phyloP scores from a whole-genome alignment of 2,113 vertebrate species.

The Chrysochloris asiatica region DNA sequence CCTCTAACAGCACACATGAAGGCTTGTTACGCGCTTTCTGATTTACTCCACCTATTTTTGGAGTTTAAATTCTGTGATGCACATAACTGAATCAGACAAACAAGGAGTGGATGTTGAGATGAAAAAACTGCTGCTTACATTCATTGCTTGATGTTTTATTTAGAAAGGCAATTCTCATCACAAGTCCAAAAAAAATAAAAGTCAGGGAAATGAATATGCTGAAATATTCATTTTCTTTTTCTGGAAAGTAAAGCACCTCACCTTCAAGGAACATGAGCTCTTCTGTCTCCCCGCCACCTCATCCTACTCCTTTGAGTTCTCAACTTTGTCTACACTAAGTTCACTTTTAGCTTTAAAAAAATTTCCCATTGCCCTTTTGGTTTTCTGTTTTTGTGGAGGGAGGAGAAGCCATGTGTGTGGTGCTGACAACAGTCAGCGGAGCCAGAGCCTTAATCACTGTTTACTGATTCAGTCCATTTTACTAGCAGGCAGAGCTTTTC shows the following conservation, averaged over 20 bases:
- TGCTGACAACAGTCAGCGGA: conserved; percentile 59
- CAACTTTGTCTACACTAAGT: background rate
- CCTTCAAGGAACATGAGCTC: background rate
- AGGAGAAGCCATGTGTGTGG: background rate
- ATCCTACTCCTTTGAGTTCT: background rate
- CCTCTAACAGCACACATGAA: background rate
- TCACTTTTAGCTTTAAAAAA: background rate
- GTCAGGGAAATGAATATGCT: conserved; percentile 56
- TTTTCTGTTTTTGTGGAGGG: background rate
- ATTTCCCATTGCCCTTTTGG: too few relatives aligned
- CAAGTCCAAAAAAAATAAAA: background rate
- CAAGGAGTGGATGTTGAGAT: conserved; percentile 9
- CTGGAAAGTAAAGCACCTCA: conserved; percentile 20
- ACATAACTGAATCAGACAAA: conserved; percentile 29
- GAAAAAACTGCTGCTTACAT: conserved; percentile 58
- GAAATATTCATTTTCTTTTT: conserved; percentile 54
- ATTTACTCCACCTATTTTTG: conserved; percentile 61
- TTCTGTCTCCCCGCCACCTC: background rate
- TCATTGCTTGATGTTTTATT: conserved; percentile 77
- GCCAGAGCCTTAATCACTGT: conserved; percentile 83
- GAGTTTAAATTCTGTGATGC: conserved; percentile 57
- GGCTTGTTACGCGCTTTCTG: conserved; percentile 12
- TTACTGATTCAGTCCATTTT: conserved; percentile 82
- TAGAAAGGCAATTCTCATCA: conserved; percentile 70
- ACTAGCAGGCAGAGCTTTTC: conserved; percentile 82